Evolutionary conservation across 2,113 vertebrate genomes (phyloP).

Genomic region (Halcyon malimbica): DNA sequence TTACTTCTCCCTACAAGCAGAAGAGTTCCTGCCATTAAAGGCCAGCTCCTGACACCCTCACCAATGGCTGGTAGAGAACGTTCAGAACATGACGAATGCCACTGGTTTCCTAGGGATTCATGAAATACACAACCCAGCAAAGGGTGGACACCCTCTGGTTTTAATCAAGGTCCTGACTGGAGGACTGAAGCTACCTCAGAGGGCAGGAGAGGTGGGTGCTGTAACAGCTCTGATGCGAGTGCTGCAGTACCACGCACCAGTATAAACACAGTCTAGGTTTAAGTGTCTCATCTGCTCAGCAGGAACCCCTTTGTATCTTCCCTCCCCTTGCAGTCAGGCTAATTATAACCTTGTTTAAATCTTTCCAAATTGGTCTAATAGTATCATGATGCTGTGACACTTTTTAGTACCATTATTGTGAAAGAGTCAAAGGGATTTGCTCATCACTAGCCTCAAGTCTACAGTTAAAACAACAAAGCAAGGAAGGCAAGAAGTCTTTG

Average conservation of each 20-base stretch:
- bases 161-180: neutral
- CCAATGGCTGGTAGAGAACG: neutral
- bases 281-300: neutral
- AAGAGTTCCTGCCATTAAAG: neutral
- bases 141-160: neutral
- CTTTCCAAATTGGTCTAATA: neutral
- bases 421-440: neutral
- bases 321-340: neutral
- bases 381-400: neutral
- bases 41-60: neutral
- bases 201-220: neutral
- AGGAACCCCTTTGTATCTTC: neutral
- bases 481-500: neutral
- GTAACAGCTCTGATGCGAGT: neutral
- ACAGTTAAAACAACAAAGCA: neutral
- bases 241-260: neutral
- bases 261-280: neutral
- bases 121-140: neutral
- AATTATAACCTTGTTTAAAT: neutral
- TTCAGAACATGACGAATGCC: neutral
- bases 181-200: neutral
- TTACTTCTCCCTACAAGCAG: neutral
- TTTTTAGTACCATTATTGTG: neutral
- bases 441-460: neutral
- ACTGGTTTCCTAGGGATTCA: neutral